A percentile compares a stretch with the other conserved stretches of the same genome.
Conservation (phyloP, 1,140 invertebrate species). For the Drepana arcuata region DNA sequence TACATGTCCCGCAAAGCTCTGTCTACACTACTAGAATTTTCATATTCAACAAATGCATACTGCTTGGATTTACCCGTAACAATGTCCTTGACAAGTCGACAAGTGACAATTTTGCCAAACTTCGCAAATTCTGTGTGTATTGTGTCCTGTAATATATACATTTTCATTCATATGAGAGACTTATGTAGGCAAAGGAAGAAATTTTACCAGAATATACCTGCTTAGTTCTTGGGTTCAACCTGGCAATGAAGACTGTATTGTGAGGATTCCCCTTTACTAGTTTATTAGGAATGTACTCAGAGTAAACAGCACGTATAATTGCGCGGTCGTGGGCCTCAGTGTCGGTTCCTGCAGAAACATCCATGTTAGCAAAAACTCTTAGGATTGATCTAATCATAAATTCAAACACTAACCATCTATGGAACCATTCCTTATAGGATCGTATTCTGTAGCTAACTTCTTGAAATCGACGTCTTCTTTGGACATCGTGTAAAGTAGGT, state of each 20-base stretch:
- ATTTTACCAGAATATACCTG: conserved; percentile 60
- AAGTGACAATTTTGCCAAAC: conserved; percentile 78
- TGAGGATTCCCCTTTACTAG: conserved; percentile 79
- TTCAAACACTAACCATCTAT: conserved; percentile 19
- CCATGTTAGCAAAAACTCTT: too few relatives aligned
- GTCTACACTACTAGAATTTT: conserved; percentile 71
- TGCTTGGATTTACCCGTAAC: conserved; percentile 87
- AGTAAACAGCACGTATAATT: conserved; percentile 80
- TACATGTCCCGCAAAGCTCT: conserved; percentile 74
- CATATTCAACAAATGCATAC: conserved; percentile 91
- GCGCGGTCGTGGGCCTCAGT: conserved; percentile 86
- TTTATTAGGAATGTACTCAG: conserved; percentile 80
- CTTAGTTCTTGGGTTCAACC: conserved; percentile 81
- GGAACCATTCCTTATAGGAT: conserved; percentile 21
- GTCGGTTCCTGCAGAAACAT: conserved; percentile 86
- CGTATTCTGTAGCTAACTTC: conserved; percentile 17
- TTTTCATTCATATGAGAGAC: too few relatives aligned
- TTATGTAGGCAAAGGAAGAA: too few relatives aligned
- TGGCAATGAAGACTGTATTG: conserved; percentile 84
- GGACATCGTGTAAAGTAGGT: conserved; percentile 18
- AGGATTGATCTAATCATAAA: too few relatives aligned
- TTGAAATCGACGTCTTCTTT: conserved; percentile 27
- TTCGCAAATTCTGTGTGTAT: conserved; percentile 76
- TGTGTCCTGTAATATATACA: conserved; percentile 65
- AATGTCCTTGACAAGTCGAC: conserved; percentile 82